These are phyloP conservation scores for Lepus townsendii DNA, from an alignment of 2,797 vertebrate genomes.

Conservation along the genomic window DNA sequence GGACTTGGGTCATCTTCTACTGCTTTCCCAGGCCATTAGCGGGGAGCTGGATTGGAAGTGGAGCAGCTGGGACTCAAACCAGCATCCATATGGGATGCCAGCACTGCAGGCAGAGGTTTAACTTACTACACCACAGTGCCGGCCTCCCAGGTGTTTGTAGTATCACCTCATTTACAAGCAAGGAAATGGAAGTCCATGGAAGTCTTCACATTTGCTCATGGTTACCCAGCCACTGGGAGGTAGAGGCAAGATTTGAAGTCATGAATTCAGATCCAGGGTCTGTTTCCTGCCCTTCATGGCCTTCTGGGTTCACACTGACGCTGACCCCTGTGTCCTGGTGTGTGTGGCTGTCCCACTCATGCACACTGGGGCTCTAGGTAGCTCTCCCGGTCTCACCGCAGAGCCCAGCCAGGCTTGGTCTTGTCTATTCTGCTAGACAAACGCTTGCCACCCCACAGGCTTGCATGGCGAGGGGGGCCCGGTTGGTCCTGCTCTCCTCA, in stretches of 20 bases:
- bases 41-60: no score
- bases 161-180: neutral
- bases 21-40: no score
- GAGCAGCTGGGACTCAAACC: no score
- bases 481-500: neutral
- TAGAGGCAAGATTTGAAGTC: neutral
- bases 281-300: neutral
- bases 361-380: neutral
- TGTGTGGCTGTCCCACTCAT: neutral
- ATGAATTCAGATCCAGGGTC: neutral
- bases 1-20: no score
- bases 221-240: neutral
- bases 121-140: no score
- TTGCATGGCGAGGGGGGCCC: no score
- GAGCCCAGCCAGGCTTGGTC: neutral
- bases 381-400: neutral
- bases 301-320: neutral
- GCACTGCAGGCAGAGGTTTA: no score
- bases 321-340: neutral
- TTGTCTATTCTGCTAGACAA: no score
- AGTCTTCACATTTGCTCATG: neutral
- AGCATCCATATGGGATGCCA: no score
- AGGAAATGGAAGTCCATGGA: neutral
- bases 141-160: neutral
- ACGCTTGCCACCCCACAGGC: no score